A percentile compares a stretch with the other conserved stretches of the same genome.
Evolutionary conservation across 2,888 invertebrate genomes (phyloP).

Genomic region (Dorcus hopei): DNA sequence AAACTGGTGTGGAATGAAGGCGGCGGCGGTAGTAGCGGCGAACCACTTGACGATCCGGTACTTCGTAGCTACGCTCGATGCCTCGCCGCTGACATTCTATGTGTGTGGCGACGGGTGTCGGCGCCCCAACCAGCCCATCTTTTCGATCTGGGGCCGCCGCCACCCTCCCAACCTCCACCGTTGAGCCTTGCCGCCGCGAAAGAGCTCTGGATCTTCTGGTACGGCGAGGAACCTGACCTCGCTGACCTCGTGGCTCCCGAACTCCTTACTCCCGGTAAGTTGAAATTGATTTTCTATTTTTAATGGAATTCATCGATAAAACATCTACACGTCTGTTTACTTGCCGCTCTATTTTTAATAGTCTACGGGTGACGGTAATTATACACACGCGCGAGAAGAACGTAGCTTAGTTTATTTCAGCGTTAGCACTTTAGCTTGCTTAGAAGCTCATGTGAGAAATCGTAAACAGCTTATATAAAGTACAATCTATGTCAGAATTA

Average conservation of each 20-base stretch:
- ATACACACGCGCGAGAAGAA: too few species aligned
- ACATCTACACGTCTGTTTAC: too few species aligned
- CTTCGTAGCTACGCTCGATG: conserved; percentile 87
- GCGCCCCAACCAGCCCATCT: conserved; percentile 51
- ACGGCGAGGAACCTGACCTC: conserved; percentile 94
- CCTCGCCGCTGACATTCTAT: conserved; percentile 90
- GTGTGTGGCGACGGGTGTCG: conserved; percentile 94
- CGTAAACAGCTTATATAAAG: too few species aligned
- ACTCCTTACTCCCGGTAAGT: conserved; percentile 82
- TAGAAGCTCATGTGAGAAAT: too few species aligned
- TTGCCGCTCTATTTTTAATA: too few species aligned
- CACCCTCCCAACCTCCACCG: conserved; percentile 61
- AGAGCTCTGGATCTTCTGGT: conserved; percentile 99
- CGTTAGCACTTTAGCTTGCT: too few species aligned
- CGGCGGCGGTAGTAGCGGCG: conserved; percentile 50
- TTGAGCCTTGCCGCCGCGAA: conserved; percentile 84
- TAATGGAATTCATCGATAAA: too few species aligned
- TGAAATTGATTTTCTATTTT: too few species aligned
- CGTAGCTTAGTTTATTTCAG: too few species aligned
- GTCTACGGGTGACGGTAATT: too few species aligned
- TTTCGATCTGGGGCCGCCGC: conserved; percentile 53
- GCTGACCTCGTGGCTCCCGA: conserved; percentile 80
- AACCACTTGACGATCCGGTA: conserved; percentile 86
- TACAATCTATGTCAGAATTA: too few species aligned
- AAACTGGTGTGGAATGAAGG: conserved; percentile 83